phyloP scores from a whole-genome alignment of 1,140 invertebrate genomes.

The Diuraphis noxia region DNA sequence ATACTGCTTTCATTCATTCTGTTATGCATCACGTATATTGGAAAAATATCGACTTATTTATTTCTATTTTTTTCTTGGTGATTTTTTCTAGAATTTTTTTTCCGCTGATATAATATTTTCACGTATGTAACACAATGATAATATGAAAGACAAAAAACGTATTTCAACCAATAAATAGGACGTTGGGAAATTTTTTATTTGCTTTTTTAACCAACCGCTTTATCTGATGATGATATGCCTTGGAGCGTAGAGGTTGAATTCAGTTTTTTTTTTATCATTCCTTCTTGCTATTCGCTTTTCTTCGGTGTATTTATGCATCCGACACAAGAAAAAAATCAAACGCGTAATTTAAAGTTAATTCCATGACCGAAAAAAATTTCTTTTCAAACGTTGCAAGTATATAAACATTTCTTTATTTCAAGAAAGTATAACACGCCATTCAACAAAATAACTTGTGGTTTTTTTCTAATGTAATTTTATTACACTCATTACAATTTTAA shows the following conservation, averaged over 20 bases:
- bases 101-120: constrained; percentile 28
- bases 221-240: constrained; percentile 50
- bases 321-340: constrained; percentile 21
- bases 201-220: constrained; percentile 9
- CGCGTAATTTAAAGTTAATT: constrained; percentile 51
- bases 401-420: neutral
- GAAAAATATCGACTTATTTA: constrained; percentile 29
- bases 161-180: constrained; percentile 51
- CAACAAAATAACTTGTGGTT: neutral
- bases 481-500: neutral
- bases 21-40: neutral
- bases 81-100: constrained; percentile 35
- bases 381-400: neutral
- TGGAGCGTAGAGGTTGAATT: constrained; percentile 34
- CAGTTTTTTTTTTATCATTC: constrained; percentile 39
- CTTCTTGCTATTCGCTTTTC: constrained; percentile 25
- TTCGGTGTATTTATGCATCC: constrained; percentile 36
- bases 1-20: constrained; percentile 36
- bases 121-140: constrained; percentile 42
- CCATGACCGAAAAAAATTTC: constrained; percentile 10
- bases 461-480: neutral
- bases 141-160: constrained; percentile 51
- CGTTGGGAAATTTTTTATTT: constrained; percentile 43
- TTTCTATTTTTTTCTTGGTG: constrained; percentile 8
- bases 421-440: neutral